Base-by-base conservation (phyloP, 2,113 vertebrate species). In the Ia io region DNA sequence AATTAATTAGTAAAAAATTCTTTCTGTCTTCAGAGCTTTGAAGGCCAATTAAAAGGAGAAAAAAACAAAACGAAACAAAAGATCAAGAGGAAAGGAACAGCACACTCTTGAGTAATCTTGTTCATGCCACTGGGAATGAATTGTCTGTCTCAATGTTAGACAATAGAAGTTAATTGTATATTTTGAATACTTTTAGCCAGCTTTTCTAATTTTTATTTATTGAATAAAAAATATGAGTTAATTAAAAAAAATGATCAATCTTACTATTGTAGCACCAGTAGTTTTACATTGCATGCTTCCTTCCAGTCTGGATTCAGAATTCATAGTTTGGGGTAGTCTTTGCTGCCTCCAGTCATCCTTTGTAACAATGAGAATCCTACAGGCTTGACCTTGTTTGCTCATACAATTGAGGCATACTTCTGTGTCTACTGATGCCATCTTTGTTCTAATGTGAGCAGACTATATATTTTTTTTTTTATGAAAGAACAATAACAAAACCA, bases 1-100 rank as follows among this genome's bases (percentile, higher is more conserved):
- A 95, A 84, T 93, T 78, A 85, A 82, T 84, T 67, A 56, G 61
- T 61, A 25, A 88, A 84, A 84, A 76, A 65, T 88, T 63, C 9
- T 63, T 67, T 53, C 49, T 88, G 22, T 79, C 3, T 51, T 93
- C 40, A 40, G n/a, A 44, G 44, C 56, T 94, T 90, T 47, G 51
- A 74, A 79, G 47, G 12, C 13, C 28, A 71, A 14, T 90, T 94
- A 94, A 94, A 93, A 83, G 69, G 18, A 70, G 25, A 23, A 77
- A 67, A 67, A 61, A 86, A 84, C 37, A 49, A 32, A 69, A 56
- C 71, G 67, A 67, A 20, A 18, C 23, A 37, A 32, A 90, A 88
- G 42, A 37, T 44, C 22, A 76, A 83, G 35, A 63, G 40, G 63
- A 78, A n/a, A 79, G 25, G 61, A 71, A 28, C 6, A 76, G 37